Evolutionary conservation across 2,888 invertebrate species (phyloP).

Genomic region (Oligia latruncula): DNA sequence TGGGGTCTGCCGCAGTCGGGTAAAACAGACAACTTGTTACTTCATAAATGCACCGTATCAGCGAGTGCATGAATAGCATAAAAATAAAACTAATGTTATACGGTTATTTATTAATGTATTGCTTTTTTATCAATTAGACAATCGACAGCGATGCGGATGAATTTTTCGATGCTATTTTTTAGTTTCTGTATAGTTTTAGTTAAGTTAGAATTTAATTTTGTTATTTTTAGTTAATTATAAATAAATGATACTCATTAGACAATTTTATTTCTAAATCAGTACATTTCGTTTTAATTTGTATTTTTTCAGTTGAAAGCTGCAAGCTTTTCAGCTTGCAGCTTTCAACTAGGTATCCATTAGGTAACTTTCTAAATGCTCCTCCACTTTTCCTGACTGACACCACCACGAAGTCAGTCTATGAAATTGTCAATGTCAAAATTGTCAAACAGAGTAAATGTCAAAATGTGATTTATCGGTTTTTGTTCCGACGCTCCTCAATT

Average conservation of each 20-base stretch:
- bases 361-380: conserved; percentile 8
- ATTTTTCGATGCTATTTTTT: too few relatives aligned
- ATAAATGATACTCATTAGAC: too few relatives aligned
- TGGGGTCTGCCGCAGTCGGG: not conserved
- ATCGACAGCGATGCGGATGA: too few relatives aligned
- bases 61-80: not conserved
- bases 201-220: too few relatives aligned
- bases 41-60: not conserved
- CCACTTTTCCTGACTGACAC: not conserved
- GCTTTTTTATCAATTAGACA: not conserved
- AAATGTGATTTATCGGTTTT: too few relatives aligned
- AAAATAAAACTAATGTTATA: not conserved
- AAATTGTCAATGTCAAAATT: conserved; percentile 13
- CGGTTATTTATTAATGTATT: not conserved
- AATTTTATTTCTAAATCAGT: not conserved
- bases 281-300: not conserved
- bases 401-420: not conserved
- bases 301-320: not conserved
- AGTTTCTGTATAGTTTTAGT: too few relatives aligned
- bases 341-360: not conserved
- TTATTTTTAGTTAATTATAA: too few relatives aligned
- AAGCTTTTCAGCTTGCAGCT: too few relatives aligned
- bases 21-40: not conserved
- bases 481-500: too few relatives aligned
- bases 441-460: too few relatives aligned